Conservation (phyloP, 1,140 invertebrate genomes). For the Aphaenogaster rudis region DNA sequence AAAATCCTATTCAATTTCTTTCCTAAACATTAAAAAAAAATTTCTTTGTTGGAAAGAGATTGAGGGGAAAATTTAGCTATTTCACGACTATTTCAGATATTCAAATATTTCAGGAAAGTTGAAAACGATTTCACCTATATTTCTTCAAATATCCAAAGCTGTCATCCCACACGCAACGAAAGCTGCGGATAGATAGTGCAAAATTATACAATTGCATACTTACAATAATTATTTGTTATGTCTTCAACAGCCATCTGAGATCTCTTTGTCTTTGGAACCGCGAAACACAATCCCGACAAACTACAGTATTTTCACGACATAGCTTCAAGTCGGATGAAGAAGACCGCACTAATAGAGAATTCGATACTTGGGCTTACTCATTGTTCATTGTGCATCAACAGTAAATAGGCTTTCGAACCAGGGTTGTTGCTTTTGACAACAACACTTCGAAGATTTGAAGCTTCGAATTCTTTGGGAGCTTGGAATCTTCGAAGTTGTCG, state of each 20-base stretch:
- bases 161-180: not conserved
- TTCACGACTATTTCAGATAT: too few relatives aligned
- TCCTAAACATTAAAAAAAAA: not conserved
- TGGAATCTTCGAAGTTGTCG: too few relatives aligned
- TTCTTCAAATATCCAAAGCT: conserved; percentile 23
- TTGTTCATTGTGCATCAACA: not conserved
- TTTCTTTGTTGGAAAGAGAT: not conserved
- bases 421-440: too few relatives aligned
- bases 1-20: conserved; percentile 1
- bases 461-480: too few relatives aligned
- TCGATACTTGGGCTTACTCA: not conserved
- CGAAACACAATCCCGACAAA: conserved; percentile 3
- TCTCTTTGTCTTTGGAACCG: not conserved
- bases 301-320: not conserved
- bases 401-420: not conserved
- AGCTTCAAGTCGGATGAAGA: not conserved
- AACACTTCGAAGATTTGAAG: too few relatives aligned
- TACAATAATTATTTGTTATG: not conserved
- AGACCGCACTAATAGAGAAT: not conserved
- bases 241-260: not conserved
- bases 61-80: not conserved
- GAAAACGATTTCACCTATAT: not conserved
- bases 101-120: too few relatives aligned
- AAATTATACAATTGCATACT: conserved; percentile 10
- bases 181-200: not conserved